Evolutionary conservation across 30 jellyfish, hydroid and myxozoan genomes (phyloP), one percentile per base, ranked within the genome.

Genomic region (Phacellophora camtschatica): DNA sequence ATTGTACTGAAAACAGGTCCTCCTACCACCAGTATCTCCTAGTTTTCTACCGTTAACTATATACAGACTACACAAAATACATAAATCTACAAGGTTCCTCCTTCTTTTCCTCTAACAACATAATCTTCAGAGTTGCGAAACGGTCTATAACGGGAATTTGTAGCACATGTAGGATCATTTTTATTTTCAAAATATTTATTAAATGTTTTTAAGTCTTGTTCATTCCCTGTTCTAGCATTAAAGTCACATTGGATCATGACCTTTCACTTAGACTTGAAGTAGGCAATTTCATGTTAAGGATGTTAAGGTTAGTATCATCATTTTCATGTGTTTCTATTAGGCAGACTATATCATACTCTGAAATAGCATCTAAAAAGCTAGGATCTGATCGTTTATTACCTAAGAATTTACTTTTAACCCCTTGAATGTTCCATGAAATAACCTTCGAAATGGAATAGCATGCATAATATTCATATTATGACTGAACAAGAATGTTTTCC

Each of bases 21-120:
- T 18, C 41, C 45, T 58, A 18, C 73, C 73, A 18, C 41, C 16
- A 27, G 73, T 58, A 58, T 58, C 73, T 5, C 73, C 73, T 25
- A 58, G 45, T 31, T 58, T 58, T 58, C 73, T 58, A 18, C 73
- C 73, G 45, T 58, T 58, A 58, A 58, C 73, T 58, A 58, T 58
- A 27, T 58, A 58, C 45, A 58, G 43, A 18, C 27, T 27, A 58
- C 15, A 18, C 31, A 43, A 18, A 27, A 27, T 58, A 58, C 73
- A 58, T 31, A 58, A 58, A 18, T 58, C 73, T 58, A 58, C 45
- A 58, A 58, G 43, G 16, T n/a, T n/a, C n/a, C n/a, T 39, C 53
- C 15, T 39, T 15, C 53, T 39, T 15, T 39, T 7, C 53, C 15
- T 39, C 13, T 39, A 39, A 39, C 53, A 0, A 39, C 53, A 39